Percentiles rank a stretch among this genome's conserved stretches.
Evolutionary conservation across 2,797 vertebrate species (phyloP).

Genomic region (Acanthis flammea): DNA sequence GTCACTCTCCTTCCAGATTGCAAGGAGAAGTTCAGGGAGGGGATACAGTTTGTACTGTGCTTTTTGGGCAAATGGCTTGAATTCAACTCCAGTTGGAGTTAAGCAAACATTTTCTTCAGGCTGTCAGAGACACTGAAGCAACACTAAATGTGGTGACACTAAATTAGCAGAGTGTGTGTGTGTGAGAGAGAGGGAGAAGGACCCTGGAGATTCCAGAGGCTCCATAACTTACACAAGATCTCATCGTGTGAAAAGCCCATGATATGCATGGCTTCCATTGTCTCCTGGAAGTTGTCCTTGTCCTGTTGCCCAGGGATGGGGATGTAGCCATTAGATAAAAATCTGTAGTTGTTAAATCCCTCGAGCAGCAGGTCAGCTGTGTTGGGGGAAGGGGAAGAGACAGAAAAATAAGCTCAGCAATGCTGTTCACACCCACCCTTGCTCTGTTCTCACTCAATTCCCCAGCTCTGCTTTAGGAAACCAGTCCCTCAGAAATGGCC

Average conservation of each 20-base stretch:
- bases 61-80: neutral
- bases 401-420: conserved; percentile 13
- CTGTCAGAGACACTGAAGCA: neutral
- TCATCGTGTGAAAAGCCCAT: conserved; percentile 98
- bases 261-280: conserved; percentile 99
- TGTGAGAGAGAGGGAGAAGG: neutral
- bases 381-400: neutral
- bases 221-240: conserved; percentile 84
- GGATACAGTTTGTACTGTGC: neutral
- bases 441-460: neutral
- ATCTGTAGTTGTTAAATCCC: conserved; percentile 94
- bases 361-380: conserved; percentile 94
- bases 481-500: neutral
- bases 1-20: neutral
- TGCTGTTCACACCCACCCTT: neutral
- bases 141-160: neutral
- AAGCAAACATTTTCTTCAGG: neutral
- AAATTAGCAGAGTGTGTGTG: neutral
- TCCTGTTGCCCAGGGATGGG: conserved; percentile 97
- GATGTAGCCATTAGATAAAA: conserved; percentile 95
- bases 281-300: conserved; percentile 99
- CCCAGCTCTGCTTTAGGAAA: neutral
- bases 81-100: neutral
- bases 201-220: neutral
- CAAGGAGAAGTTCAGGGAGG: neutral